Conservation (phyloP, 2,888 invertebrate species). For the Agrochola litura region DNA sequence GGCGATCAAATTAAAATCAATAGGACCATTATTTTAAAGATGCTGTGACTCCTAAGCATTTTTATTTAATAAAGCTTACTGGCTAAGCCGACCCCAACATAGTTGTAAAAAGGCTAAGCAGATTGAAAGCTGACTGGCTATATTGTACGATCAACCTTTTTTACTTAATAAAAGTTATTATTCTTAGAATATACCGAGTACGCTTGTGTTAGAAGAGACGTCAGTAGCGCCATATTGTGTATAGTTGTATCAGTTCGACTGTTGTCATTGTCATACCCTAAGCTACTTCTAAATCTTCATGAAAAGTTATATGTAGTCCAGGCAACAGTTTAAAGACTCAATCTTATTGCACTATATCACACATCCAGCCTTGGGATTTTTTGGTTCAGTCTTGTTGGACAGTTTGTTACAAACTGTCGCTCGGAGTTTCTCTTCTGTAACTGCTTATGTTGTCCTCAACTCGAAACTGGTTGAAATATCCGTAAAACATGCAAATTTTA, state of each 20-base stretch:
- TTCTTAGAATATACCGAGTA: no score
- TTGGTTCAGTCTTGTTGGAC: no score
- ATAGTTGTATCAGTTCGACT: background rate
- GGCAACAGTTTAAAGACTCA: no score
- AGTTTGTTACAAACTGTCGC: background rate
- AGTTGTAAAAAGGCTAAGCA: no score
- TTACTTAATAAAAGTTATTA: no score
- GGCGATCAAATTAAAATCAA: background rate
- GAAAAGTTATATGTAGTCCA: background rate
- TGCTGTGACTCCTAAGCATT: no score
- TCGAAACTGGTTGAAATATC: slow-evolving; percentile 50
- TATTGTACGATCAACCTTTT: no score
- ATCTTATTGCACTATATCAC: no score
- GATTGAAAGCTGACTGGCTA: no score
- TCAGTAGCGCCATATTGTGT: background rate
- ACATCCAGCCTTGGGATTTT: no score
- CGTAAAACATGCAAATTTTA: slow-evolving; percentile 54
- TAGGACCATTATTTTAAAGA: background rate
- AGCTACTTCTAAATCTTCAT: no score
- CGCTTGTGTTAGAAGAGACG: background rate
- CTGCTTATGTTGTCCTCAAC: background rate
- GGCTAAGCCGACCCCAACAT: no score
- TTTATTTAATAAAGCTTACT: background rate
- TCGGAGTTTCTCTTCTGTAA: slow-evolving; percentile 14
- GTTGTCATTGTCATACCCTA: background rate